A percentile compares a stretch with the other conserved stretches of the same genome.
Evolutionary conservation across 2,888 invertebrate species (phyloP).

Genomic region (Hypolimnas misippus): DNA sequence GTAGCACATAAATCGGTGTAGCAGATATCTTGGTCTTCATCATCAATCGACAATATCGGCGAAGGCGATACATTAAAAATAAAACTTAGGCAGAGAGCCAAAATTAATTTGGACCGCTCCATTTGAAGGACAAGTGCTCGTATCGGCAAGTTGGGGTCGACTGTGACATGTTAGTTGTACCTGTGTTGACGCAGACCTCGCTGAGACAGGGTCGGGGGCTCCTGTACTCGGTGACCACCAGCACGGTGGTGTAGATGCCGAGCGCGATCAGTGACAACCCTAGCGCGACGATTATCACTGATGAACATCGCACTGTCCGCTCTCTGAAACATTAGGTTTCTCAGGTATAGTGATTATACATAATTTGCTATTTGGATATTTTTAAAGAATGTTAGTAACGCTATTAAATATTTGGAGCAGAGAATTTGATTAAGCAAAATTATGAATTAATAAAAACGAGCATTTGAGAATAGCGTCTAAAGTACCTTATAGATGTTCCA

Average conservation of each 20-base stretch:
- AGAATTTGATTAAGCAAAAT: too few relatives aligned
- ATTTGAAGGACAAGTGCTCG: constrained; percentile 39
- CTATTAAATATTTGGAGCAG: neutral
- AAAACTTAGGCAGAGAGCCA: constrained; percentile 20
- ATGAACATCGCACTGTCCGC: constrained; percentile 77
- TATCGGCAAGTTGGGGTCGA: constrained; percentile 25
- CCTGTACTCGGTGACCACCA: constrained; percentile 74
- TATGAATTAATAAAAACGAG: too few relatives aligned
- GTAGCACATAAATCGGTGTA: constrained; percentile 16
- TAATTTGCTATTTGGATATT: too few relatives aligned
- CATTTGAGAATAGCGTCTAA: too few relatives aligned
- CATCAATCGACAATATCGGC: constrained; percentile 9
- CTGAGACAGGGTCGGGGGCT: constrained; percentile 80
- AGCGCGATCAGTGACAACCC: constrained; percentile 78
- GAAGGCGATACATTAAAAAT: constrained; percentile 2
- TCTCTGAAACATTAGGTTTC: constrained; percentile 64
- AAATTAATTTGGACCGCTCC: constrained; percentile 22
- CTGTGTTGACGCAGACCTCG: constrained; percentile 86
- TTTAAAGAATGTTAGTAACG: neutral
- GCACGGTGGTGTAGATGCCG: constrained; percentile 75
- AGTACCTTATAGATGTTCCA: too few relatives aligned
- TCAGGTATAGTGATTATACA: too few relatives aligned
- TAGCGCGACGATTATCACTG: constrained; percentile 77
- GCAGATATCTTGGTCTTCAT: constrained; percentile 7
- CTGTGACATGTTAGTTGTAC: constrained; percentile 56